Conservation (phyloP, 1,140 invertebrate species). For the Anadara kagoshimensis region DNA sequence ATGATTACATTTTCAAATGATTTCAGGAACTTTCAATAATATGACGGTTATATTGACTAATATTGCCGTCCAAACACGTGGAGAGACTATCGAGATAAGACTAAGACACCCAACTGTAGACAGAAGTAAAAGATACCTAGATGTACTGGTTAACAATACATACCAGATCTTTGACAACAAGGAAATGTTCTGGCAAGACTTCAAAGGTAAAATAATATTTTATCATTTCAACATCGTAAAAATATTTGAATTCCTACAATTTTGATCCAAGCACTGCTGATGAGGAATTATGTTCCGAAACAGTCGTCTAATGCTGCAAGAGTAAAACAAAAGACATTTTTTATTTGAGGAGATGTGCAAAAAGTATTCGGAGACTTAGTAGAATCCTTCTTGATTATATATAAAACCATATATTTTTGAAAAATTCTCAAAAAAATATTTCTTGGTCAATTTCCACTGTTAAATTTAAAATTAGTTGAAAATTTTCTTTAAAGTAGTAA, state of each 20-base stretch:
- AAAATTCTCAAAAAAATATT: too few relatives aligned
- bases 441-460: neutral
- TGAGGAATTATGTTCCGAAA: too few relatives aligned
- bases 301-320: too few relatives aligned
- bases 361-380: too few relatives aligned
- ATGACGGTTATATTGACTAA: slow-evolving; percentile 32
- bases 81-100: slow-evolving; percentile 45
- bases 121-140: slow-evolving; percentile 32
- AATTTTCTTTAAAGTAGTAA: neutral
- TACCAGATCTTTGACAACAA: slow-evolving; percentile 45
- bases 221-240: neutral
- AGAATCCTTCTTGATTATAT: neutral
- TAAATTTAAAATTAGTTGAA: neutral
- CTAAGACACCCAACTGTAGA: slow-evolving; percentile 34
- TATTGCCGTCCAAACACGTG: slow-evolving; percentile 34
- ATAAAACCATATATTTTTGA: neutral
- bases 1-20: too few relatives aligned
- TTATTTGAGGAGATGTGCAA: too few relatives aligned
- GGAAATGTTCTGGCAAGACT: slow-evolving; percentile 52
- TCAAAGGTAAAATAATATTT: slow-evolving; percentile 39
- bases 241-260: neutral
- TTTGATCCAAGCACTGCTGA: too few relatives aligned
- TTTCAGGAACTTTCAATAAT: slow-evolving; percentile 1
- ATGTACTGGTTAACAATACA: slow-evolving; percentile 51
- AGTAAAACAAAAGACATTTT: neutral